These are phyloP conservation scores for Bombus fervidus DNA, from an alignment of 1,140 invertebrate genomes.

Conservation along the genomic window DNA sequence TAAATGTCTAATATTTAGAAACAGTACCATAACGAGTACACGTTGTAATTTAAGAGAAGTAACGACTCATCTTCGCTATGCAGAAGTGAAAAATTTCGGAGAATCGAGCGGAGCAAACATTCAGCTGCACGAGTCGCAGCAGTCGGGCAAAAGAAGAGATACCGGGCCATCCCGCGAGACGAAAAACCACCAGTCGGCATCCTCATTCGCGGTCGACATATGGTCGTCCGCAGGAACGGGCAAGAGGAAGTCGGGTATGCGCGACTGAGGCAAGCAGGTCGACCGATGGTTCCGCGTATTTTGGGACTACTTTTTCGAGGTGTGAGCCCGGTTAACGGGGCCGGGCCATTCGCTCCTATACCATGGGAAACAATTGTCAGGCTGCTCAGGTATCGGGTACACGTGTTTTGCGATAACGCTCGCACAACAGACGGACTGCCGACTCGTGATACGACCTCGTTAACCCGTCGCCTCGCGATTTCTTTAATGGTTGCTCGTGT, in stretches of 20 bases:
- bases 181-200: conserved; percentile 59
- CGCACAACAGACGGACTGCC: conserved; percentile 33
- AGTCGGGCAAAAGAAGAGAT: conserved; percentile 37
- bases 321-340: conserved; percentile 61
- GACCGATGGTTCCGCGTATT: conserved; percentile 70
- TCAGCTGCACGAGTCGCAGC: not conserved
- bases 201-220: conserved; percentile 67
- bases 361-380: conserved; percentile 67
- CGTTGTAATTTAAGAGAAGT: not conserved
- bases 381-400: conserved; percentile 73
- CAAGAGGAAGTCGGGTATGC: conserved; percentile 16
- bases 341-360: conserved; percentile 57
- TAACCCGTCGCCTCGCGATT: conserved; percentile 29
- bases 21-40: not conserved
- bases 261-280: conserved; percentile 26
- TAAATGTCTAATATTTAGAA: not conserved
- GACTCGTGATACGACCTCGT: conserved; percentile 57
- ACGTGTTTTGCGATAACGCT: conserved; percentile 72
- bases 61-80: not conserved
- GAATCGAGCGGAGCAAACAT: not conserved
- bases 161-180: conserved; percentile 45
- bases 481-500: conserved; percentile 6
- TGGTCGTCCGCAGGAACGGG: conserved; percentile 57
- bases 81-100: conserved; percentile 3
- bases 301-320: conserved; percentile 75